Conservation (phyloP, 2,113 vertebrate genomes). For the Lota lota region DNA sequence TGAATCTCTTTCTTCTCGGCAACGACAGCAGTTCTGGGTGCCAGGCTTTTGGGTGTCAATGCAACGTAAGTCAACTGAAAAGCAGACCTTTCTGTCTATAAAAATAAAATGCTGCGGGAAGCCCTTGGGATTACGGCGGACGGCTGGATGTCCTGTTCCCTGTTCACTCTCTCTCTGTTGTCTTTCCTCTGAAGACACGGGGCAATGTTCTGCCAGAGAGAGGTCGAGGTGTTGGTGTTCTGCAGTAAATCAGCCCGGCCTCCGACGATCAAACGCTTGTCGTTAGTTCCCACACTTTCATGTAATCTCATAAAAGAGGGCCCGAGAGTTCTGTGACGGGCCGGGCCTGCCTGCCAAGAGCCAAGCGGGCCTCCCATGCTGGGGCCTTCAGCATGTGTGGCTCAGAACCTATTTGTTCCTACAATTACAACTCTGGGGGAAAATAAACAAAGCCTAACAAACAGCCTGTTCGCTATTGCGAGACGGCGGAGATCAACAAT, state of each 20-base stretch:
- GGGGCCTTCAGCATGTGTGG: constrained; percentile 29
- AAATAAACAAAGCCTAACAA: constrained; percentile 27
- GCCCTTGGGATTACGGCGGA: background rate
- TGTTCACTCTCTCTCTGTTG: constrained; percentile 17
- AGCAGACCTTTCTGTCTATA: background rate
- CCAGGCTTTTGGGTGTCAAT: no score
- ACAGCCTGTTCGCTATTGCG: background rate
- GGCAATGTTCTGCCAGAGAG: constrained; percentile 51
- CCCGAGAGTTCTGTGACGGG: constrained; percentile 27
- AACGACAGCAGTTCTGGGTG: no score
- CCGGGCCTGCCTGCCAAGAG: constrained; percentile 31
- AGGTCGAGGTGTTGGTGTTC: constrained; percentile 51
- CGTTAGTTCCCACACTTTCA: constrained; percentile 60
- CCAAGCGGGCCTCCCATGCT: constrained; percentile 41
- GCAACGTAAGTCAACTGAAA: constrained; percentile 6
- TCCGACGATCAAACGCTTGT: constrained; percentile 57
- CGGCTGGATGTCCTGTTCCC: background rate
- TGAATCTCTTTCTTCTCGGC: no score
- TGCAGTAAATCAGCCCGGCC: constrained; percentile 57
- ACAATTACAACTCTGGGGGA: constrained; percentile 10
- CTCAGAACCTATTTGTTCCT: constrained; percentile 9
- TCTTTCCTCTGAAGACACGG: constrained; percentile 25
- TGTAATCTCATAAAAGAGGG: constrained; percentile 61
- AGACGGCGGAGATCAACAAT: background rate
- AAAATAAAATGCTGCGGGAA: background rate